Conservation (phyloP, 2,888 invertebrate species). For the Scaptomyza parva region DNA sequence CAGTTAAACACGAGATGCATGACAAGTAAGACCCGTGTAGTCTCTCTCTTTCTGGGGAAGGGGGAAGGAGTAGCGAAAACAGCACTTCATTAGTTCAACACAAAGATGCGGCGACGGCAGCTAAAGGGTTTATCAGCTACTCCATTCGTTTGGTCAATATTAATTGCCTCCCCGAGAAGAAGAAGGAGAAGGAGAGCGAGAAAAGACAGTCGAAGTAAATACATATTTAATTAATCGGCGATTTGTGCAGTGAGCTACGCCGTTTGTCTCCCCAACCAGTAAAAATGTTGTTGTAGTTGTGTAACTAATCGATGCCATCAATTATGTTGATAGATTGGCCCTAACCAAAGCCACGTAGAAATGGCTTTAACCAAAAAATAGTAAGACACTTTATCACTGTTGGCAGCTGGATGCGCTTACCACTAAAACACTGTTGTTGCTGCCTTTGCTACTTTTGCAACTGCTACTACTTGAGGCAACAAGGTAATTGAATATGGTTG, state of each 20-base stretch:
- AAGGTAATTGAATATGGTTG: conserved; percentile 66
- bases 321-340: conserved; percentile 84
- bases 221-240: conserved; percentile 81
- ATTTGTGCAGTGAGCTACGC: conserved; percentile 80
- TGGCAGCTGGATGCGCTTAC: conserved; percentile 74
- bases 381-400: conserved; percentile 74
- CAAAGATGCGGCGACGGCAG: conserved; percentile 57
- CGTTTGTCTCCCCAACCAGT: conserved; percentile 63
- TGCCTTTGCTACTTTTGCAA: background rate
- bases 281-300: conserved; percentile 51
- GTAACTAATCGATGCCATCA: conserved; percentile 84
- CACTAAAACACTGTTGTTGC: too few relatives aligned
- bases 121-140: conserved; percentile 51
- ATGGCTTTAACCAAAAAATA: conserved; percentile 21
- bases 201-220: conserved; percentile 63
- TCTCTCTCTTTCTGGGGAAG: background rate
- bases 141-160: conserved; percentile 63
- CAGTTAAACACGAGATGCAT: conserved; percentile 83
- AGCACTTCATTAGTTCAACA: conserved; percentile 70
- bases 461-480: conserved; percentile 50
- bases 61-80: background rate
- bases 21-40: conserved; percentile 52
- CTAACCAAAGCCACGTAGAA: conserved; percentile 64
- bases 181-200: conserved; percentile 15
- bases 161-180: conserved; percentile 69